Evolutionary conservation across 2,113 vertebrate species (phyloP).

Genomic region (Leuciscus idus): DNA sequence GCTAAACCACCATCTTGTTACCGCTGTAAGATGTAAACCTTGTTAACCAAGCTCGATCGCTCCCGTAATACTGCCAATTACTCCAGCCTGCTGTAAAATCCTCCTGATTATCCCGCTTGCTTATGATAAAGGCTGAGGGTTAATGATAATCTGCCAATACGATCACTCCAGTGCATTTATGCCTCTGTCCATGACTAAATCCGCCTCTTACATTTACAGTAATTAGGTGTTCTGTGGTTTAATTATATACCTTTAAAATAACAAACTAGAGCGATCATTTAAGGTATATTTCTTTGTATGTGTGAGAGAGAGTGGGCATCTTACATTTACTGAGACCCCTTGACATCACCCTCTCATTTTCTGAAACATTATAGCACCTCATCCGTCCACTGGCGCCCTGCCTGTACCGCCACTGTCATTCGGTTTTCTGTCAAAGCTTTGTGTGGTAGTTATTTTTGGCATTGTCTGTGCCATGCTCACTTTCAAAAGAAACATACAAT

Average conservation of each 20-base stretch:
- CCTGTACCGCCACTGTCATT: neutral
- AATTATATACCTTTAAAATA: neutral
- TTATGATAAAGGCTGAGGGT: neutral
- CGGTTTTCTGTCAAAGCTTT: conserved; percentile 40
- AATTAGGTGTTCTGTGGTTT: neutral
- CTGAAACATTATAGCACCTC: conserved; percentile 10
- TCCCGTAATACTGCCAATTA: conserved; percentile 20
- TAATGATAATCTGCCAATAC: conserved; percentile 28
- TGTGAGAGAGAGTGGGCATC: neutral
- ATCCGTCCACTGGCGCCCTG: neutral
- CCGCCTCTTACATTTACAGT: neutral
- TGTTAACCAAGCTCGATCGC: conserved; percentile 2
- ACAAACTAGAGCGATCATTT: neutral
- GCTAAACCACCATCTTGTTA: conserved; percentile 27
- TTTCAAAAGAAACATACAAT: conserved; percentile 48
- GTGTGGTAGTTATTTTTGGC: conserved; percentile 51
- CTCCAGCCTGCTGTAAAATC: neutral
- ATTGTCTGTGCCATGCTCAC: conserved; percentile 25
- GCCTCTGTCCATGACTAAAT: conserved; percentile 9
- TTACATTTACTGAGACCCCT: neutral
- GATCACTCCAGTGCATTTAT: neutral
- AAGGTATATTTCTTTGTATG: neutral
- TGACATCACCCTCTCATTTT: conserved; percentile 33
- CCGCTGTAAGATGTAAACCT: neutral
- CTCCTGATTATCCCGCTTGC: conserved; percentile 35